Evolutionary conservation across 2,797 vertebrate species (phyloP), one percentile per base, ranked within the genome.

Genomic region (Spinibarbus caldwelli): DNA sequence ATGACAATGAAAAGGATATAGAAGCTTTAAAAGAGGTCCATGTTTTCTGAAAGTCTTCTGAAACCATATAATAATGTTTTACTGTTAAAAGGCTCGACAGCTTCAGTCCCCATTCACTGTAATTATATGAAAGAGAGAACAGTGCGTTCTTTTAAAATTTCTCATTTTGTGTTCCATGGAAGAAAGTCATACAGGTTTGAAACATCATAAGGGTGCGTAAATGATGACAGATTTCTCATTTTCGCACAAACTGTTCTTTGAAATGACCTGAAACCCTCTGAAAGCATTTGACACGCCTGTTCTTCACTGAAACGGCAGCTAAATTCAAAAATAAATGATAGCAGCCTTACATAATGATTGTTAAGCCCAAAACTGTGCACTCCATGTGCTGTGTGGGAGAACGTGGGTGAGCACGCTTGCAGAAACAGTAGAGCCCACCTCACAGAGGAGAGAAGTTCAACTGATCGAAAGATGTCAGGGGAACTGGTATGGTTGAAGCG

Each of bases 391-490:
- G n/a, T 87, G 85, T 88, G 82, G 83, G 83, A 81, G 87, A 87
- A 77, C n/a, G 85, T 88, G 83, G 68, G 87, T 83, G 87, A 73
- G 84, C 54, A 23, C 64, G 78, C 78, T 73, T 80, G 79, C 47
- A 71, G 64, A 80, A 84, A 77, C 47, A 82, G 71, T 82, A 52
- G 57, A 89, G 66, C 17, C 41, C 38, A 47, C 77, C 71, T 83
- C 71, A 68, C 54, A 68, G 78, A 82, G 71, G 45, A 82, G 66
- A 84, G 80, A 82, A 87, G 85, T 88, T 88, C 76, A 88, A 72
- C 80, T 78, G 82, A 89, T 79, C 38, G 47, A 85, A 87, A 84
- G 47, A 88, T 71, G 78, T 88, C 90, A 73, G 54, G 82, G 70
- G 86, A 78, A 81, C 68, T 67, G 78, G 78, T 66, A 87, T 47